Conservation (phyloP, 2,113 vertebrate genomes). For the Varanus komodoensis region DNA sequence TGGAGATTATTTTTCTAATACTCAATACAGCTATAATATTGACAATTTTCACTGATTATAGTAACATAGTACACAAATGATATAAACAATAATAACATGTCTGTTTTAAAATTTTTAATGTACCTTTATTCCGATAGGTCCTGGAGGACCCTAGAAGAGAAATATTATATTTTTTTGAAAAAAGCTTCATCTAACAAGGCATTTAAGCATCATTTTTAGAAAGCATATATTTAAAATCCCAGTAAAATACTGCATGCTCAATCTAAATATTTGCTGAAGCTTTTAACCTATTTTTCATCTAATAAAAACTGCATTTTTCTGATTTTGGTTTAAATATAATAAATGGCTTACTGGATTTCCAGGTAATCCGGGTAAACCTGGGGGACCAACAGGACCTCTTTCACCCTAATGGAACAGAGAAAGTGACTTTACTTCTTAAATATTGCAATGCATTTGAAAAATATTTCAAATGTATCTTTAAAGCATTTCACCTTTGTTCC, state of each 20-base stretch:
- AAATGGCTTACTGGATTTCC: constrained; percentile 86
- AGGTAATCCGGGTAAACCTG: constrained; percentile 84
- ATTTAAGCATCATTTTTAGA: background rate
- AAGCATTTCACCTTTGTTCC: constrained; percentile 89
- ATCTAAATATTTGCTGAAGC: constrained; percentile 9
- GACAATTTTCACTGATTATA: background rate
- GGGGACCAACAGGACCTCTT: constrained; percentile 83
- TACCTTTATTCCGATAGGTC: constrained; percentile 91
- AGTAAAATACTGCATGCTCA: background rate
- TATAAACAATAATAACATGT: constrained; percentile 1
- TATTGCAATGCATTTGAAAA: background rate
- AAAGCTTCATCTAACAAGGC: background rate
- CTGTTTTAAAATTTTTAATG: constrained; percentile 29
- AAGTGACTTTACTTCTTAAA: background rate
- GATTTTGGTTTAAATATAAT: background rate
- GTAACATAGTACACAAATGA: too few relatives aligned
- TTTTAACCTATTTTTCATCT: background rate
- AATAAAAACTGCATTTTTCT: too few relatives aligned
- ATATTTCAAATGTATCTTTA: background rate
- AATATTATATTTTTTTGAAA: constrained; percentile 12
- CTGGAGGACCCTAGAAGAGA: constrained; percentile 86
- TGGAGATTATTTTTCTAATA: background rate
- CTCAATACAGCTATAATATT: background rate
- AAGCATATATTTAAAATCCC: background rate
- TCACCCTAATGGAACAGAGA: constrained; percentile 85